These are phyloP conservation scores for Phalloptychus januarius DNA, from an alignment of 2,797 vertebrate genomes.

Conservation along the genomic window DNA sequence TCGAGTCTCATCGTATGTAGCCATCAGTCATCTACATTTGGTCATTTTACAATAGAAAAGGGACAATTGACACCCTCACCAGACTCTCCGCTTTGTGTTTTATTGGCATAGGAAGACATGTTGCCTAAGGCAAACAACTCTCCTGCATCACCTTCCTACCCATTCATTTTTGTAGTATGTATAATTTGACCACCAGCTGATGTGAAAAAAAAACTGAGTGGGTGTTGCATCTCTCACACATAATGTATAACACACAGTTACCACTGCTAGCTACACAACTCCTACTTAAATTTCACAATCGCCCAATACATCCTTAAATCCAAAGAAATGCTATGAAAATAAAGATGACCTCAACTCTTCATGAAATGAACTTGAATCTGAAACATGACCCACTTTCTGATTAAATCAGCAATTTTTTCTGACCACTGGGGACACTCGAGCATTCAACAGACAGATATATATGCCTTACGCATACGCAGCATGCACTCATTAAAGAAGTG, in stretches of 20 bases:
- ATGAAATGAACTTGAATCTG: not conserved
- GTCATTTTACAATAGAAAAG: constrained; percentile 39
- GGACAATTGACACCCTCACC: not conserved
- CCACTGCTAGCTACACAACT: not conserved
- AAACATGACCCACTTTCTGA: not conserved
- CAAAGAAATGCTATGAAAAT: not conserved
- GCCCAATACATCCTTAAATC: not conserved
- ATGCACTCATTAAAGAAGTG: not conserved
- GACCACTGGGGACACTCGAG: not conserved
- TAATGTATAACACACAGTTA: not conserved
- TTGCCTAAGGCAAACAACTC: not conserved
- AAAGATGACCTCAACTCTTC: not conserved
- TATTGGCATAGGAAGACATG: not conserved
- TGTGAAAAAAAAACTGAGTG: not conserved
- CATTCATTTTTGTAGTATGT: not conserved
- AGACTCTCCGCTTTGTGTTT: constrained; percentile 1
- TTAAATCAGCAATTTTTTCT: not conserved
- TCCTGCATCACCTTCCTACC: not conserved
- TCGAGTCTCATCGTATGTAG: constrained; percentile 39
- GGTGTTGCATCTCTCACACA: no score
- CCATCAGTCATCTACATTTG: constrained; percentile 20
- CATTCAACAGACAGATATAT: no score
- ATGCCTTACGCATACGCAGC: no score
- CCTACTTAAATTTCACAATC: not conserved
- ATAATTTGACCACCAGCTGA: not conserved